These are phyloP conservation scores for Drosophila pruinosa DNA, from an alignment of 1,140 invertebrate species.

Conservation along the genomic window DNA sequence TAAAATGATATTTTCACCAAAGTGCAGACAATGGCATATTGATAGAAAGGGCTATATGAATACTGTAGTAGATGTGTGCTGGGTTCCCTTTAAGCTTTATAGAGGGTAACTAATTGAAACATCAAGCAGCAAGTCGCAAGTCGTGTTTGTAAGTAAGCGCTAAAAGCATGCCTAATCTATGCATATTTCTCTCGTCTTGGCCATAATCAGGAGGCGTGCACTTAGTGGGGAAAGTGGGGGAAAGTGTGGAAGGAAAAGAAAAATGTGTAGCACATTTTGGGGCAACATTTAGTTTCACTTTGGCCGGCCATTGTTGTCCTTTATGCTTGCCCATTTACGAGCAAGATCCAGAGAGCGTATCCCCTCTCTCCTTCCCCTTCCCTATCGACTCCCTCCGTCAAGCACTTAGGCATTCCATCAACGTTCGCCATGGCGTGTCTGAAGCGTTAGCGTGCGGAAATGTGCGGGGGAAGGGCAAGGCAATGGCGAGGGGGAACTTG, in stretches of 20 bases:
- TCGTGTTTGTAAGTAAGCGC: conserved; percentile 59
- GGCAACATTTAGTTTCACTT: conserved; percentile 76
- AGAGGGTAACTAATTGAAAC: conserved; percentile 62
- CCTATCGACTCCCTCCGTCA: not conserved
- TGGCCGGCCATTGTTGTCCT: conserved; percentile 47
- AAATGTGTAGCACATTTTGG: conserved; percentile 56
- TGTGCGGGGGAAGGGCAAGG: not conserved
- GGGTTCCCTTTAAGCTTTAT: conserved; percentile 30
- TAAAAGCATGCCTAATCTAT: conserved; percentile 79
- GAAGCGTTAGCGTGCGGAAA: conserved; percentile 65
- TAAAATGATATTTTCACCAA: conserved; percentile 61
- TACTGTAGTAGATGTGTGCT: too few species aligned
- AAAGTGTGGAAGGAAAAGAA: conserved; percentile 8
- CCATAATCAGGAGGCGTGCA: conserved; percentile 54
- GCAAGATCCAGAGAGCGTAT: conserved; percentile 14
- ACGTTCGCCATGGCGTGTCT: conserved; percentile 51
- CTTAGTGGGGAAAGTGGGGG: conserved; percentile 9
- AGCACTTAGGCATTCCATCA: conserved; percentile 78
- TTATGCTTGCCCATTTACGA: conserved; percentile 38
- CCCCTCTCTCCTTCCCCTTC: not conserved
- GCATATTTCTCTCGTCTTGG: conserved; percentile 47
- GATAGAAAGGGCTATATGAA: too few species aligned
- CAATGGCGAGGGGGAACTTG: not conserved
- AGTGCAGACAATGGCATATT: conserved; percentile 16
- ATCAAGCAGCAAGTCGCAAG: conserved; percentile 58